Base-by-base conservation (phyloP, 2,888 invertebrate genomes). In the Himalopsyche anomala region DNA sequence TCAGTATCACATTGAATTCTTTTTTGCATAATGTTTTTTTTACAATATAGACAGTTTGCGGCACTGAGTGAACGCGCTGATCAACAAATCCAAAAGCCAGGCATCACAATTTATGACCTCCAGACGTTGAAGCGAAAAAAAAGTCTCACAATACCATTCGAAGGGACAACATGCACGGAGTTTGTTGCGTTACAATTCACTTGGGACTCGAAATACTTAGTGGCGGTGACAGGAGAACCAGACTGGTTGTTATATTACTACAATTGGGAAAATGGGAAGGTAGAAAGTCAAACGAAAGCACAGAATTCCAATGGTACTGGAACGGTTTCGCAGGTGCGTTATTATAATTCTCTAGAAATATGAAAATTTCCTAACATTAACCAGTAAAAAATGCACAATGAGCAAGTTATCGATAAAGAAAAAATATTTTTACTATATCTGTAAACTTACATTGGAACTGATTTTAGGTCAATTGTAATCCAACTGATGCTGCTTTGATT, bases 191-290 rank as follows among this genome's bases (percentile, higher is more conserved):
- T 97, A 0, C 94, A 95, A 45, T 98, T 99, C 90, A 96, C 97
- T 0, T 95, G 93, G 87, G 98, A 98, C 91, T 97, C 96, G 2
- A 96, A 96, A 90, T 95, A 96, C 89, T 91, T 99, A 15, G 95
- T 96, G 1, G 95, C 96, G 0, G 95, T 98, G 51, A 96, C 97
- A 0, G 96, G 96, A 4, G 95, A 96, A 87, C 97, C 98, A 0
- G 98, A 98, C 91, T 96, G 96, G 95, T 95, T 94, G 89, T 92
- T 97, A 92, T 94, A 97, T 90, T 95, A 96, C 91, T 96, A 97
- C 93, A 95, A 96, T 90, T 95, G 96, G 95, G 97, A 97, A 89
- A 96, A 95, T 90, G 96, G 96, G 15, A 96, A 96, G 91, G 94
- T 97, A 54, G 96, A 97, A 89, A 96, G 96, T 86, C 94, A 94